Base-by-base conservation (phyloP, 2,113 vertebrate species). In the Synchiropus splendidus region DNA sequence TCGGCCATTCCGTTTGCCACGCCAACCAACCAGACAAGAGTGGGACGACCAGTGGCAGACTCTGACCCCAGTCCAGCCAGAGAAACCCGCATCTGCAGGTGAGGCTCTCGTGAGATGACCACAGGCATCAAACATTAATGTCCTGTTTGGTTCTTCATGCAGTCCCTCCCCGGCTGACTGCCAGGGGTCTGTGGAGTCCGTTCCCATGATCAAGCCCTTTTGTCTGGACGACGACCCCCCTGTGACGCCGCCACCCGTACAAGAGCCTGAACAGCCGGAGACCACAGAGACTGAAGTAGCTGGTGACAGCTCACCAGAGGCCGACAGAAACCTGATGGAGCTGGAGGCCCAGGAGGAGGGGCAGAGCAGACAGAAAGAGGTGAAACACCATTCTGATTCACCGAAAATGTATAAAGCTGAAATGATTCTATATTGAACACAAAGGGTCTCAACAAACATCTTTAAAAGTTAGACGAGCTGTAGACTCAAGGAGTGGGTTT, bases 1-100 rank as follows among this genome's bases (percentile, higher is more conserved):
- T 89, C 87, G 0, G 50, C 79, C 12, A 62, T 91, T 35, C 81
- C 84, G 1, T 12, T 50, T 12, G 58, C 55, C 9, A 80, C 79
- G 4, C 88, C 89, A 0, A 80, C 54, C 27, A 70, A 74, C 31
- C 2, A 21, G 2, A 51, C 73, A 14, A 72, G 75, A 15, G 2
- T 13, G 2, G 1, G 36, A 6, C 48, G 51, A 16, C 64, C 66
- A 0, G 50, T 32, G 6, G 6, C 59, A 3, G 33, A 11, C 16
- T 6, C 49, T 2, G 21, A 44, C 12, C 10, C 33, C 50, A 31
- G 1, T 0, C 6, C 41, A 2, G 18, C 6, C 6, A 60, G 10
- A 18, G 83, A 64, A 18, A 42, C 42, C 6, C 16, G 15, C 17
- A 9, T 31, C 8, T 46, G 12, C 42, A 84, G 89, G 91, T 94